These are phyloP conservation scores for Drosophila sturtevanti DNA, from an alignment of 1,140 invertebrate genomes.

Conservation along the genomic window DNA sequence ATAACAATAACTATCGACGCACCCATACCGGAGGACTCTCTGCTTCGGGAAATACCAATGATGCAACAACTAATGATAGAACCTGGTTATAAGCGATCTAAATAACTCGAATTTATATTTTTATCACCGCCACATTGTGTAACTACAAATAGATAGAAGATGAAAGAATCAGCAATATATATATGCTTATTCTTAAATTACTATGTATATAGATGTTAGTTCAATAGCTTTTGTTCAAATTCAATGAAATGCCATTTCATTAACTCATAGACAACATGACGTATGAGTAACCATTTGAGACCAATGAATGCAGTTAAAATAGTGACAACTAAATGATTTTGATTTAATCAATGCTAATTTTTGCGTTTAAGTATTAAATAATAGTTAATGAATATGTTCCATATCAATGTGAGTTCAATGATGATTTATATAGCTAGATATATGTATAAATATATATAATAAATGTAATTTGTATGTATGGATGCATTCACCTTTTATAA, in stretches of 20 bases:
- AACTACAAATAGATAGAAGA: not conserved
- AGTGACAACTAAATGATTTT: not conserved
- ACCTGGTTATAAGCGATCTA: conserved; percentile 69
- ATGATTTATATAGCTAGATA: conserved; percentile 2
- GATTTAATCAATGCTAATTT: not conserved
- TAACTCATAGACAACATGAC: not conserved
- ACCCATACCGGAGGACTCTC: conserved; percentile 38
- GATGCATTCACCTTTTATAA: conserved; percentile 20
- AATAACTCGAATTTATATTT: conserved; percentile 67
- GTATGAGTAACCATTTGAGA: not conserved
- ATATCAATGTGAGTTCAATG: conserved; percentile 30
- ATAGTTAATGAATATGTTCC: conserved; percentile 10
- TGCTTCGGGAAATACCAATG: conserved; percentile 4
- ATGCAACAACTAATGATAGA: conserved; percentile 56
- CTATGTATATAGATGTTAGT: not conserved
- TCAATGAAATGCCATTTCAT: not conserved
- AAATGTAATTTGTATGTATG: no score
- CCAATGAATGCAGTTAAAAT: not conserved
- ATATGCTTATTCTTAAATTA: not conserved
- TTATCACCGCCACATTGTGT: not conserved
- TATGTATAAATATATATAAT: not conserved
- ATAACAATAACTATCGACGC: conserved; percentile 64
- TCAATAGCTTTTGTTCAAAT: not conserved
- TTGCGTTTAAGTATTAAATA: not conserved
- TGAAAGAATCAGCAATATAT: not conserved